A percentile compares a stretch with the other conserved stretches of the same genome.
phyloP scores from a whole-genome alignment of 1,140 invertebrate genomes.

The Ceratina calcarata region DNA sequence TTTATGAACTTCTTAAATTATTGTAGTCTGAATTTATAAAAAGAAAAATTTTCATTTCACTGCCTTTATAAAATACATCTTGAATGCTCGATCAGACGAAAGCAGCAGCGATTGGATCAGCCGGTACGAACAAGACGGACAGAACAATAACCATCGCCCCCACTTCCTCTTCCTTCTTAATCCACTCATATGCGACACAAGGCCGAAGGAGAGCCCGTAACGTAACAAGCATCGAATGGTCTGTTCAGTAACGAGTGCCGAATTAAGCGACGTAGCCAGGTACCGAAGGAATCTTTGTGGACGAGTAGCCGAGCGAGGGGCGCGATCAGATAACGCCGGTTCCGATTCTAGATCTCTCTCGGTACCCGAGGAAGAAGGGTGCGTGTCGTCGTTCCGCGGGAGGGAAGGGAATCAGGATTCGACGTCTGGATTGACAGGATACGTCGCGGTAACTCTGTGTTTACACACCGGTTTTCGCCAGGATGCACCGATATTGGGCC shows the following conservation, averaged over 20 bases:
- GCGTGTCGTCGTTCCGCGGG: background rate
- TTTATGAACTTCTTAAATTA: too few relatives aligned
- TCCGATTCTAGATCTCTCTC: slow-evolving; percentile 20
- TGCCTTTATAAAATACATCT: background rate
- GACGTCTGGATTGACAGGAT: slow-evolving; percentile 61
- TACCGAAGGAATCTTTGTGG: slow-evolving; percentile 11
- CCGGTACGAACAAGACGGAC: background rate
- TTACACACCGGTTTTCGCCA: slow-evolving; percentile 73
- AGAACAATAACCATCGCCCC: slow-evolving; percentile 29
- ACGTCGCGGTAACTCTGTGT: slow-evolving; percentile 63
- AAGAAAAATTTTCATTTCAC: too few relatives aligned
- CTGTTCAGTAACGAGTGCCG: slow-evolving; percentile 35
- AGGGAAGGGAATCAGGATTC: slow-evolving; percentile 36
- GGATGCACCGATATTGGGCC: slow-evolving; percentile 64
- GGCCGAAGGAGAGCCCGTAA: background rate
- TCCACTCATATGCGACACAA: slow-evolving; percentile 44
- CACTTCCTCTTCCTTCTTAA: background rate
- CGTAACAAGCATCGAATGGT: slow-evolving; percentile 14
- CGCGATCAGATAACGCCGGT: slow-evolving; percentile 54
- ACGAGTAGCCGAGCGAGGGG: background rate
- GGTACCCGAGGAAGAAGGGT: background rate
- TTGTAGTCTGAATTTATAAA: too few relatives aligned
- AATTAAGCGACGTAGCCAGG: slow-evolving; percentile 8
- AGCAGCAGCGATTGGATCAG: slow-evolving; percentile 8
- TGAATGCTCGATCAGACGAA: background rate